Conservation (phyloP, 2,888 invertebrate genomes). For the Operophtera brumata region DNA sequence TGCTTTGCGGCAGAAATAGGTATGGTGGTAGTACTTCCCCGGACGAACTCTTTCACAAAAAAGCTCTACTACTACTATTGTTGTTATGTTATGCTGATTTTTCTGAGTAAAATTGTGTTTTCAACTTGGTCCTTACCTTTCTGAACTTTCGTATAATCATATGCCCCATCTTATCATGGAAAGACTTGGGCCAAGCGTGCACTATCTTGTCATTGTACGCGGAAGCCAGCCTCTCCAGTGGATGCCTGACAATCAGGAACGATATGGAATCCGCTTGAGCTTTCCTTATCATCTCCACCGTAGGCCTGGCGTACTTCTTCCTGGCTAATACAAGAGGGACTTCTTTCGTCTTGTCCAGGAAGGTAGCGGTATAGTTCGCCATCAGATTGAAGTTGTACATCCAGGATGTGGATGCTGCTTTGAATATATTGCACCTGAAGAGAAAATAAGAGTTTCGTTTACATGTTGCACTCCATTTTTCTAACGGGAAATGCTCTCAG, state of each 20-base stretch:
- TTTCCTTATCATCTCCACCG: constrained; percentile 85
- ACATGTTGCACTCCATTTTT: too few relatives aligned
- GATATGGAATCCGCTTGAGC: constrained; percentile 89
- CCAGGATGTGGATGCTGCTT: constrained; percentile 94
- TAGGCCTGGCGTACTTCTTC: constrained; percentile 88
- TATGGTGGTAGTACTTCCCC: too few relatives aligned
- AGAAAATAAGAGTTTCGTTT: background rate
- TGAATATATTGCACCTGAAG: constrained; percentile 88
- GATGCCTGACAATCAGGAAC: constrained; percentile 91
- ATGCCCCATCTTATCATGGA: constrained; percentile 89
- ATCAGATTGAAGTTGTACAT: constrained; percentile 94
- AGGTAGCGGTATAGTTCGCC: constrained; percentile 89
- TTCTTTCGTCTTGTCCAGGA: constrained; percentile 87
- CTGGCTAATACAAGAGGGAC: constrained; percentile 89
- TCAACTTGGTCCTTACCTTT: constrained; percentile 63
- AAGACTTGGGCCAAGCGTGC: constrained; percentile 89
- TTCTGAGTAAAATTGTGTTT: too few relatives aligned
- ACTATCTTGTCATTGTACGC: constrained; percentile 93
- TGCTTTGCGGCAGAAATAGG: too few relatives aligned
- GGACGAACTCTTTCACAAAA: too few relatives aligned
- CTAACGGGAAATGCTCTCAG: too few relatives aligned
- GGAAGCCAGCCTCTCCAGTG: constrained; percentile 88
- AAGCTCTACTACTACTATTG: too few relatives aligned
- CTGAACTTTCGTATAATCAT: constrained; percentile 89
- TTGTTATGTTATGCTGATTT: too few relatives aligned